Conservation (phyloP, 2,113 vertebrate species). For the Trematocara stigmaticum region DNA sequence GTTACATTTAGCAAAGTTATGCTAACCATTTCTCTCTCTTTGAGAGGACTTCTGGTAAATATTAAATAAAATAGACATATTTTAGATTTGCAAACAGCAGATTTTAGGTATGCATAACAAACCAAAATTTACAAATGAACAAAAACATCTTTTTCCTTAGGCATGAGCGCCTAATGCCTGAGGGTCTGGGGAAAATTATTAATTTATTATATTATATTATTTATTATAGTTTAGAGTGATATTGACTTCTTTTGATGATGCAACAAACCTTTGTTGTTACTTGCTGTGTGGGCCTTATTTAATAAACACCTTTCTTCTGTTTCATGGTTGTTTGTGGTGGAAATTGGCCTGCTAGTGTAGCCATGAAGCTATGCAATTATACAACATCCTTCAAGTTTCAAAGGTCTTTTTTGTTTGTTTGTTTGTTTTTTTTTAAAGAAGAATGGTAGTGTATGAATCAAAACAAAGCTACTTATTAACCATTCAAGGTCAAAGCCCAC, state of each 20-base stretch:
- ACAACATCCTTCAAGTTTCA: not conserved
- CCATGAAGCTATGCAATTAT: not conserved
- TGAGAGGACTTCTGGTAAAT: not conserved
- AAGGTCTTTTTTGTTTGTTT: not conserved
- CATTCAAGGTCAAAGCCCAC: slow-evolving; percentile 40
- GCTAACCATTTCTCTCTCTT: not conserved
- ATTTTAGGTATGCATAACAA: not conserved
- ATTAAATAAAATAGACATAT: not conserved
- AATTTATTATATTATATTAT: not conserved
- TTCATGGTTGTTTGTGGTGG: not conserved
- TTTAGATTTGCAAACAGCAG: not conserved
- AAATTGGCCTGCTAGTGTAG: not conserved
- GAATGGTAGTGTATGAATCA: not conserved
- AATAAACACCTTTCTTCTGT: not conserved
- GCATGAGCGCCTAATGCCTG: not conserved
- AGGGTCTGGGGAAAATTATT: not conserved
- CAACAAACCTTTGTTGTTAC: not conserved
- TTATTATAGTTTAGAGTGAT: not conserved
- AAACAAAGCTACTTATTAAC: slow-evolving; percentile 8
- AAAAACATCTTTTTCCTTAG: not conserved
- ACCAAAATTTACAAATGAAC: not conserved
- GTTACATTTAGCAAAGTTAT: slow-evolving; percentile 23
- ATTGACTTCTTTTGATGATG: not conserved
- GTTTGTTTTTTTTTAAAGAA: not conserved
- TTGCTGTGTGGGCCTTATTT: not conserved